Evolutionary conservation across 2,797 vertebrate species (phyloP).

Genomic region (Phalloptychus januarius): DNA sequence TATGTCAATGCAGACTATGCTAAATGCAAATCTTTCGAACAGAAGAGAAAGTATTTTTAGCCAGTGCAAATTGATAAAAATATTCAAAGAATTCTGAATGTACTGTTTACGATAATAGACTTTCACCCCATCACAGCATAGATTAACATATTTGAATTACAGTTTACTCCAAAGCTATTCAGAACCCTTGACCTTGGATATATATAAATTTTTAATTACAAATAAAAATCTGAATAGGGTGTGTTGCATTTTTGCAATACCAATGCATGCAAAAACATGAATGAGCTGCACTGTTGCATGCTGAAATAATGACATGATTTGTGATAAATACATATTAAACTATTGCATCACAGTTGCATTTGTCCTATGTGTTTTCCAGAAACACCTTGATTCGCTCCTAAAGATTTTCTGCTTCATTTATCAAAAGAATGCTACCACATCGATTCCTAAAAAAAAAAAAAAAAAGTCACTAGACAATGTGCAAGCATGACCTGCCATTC

Average conservation of each 20-base stretch:
- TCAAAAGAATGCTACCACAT: neutral
- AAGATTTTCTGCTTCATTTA: neutral
- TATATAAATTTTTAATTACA: neutral
- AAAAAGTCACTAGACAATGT: neutral
- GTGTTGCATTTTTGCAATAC: neutral
- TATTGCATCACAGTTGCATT: neutral
- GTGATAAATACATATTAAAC: neutral
- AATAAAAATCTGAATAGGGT: neutral
- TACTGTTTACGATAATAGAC: neutral
- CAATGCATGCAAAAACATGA: neutral
- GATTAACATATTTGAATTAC: neutral
- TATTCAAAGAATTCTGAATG: neutral
- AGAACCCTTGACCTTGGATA: no score
- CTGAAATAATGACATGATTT: neutral
- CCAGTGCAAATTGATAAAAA: conserved; percentile 10
- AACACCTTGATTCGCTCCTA: neutral
- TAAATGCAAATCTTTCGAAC: conserved; percentile 4
- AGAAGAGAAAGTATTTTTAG: conserved; percentile 10
- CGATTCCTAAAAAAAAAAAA: neutral
- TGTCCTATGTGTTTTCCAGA: neutral
- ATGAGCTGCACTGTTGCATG: neutral
- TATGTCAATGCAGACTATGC: conserved; percentile 25
- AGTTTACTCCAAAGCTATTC: neutral
- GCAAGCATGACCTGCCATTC: neutral
- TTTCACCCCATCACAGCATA: neutral